Evolutionary conservation across 2,113 vertebrate genomes (phyloP).

Genomic region (Xenopus laevis): DNA sequence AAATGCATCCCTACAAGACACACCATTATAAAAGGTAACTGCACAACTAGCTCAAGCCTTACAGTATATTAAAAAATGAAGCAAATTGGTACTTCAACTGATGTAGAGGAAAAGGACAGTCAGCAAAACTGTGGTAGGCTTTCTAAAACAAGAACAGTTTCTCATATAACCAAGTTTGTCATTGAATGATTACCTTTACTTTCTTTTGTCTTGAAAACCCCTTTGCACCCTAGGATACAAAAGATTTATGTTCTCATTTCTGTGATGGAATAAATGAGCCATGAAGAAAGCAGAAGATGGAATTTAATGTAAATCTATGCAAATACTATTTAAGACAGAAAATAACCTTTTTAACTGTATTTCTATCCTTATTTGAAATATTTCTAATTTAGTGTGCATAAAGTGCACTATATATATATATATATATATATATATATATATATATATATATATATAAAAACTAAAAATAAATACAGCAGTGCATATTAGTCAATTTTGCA

Average conservation of each 20-base stretch:
- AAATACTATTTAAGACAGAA: background rate
- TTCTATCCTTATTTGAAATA: too few species aligned
- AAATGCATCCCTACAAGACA: background rate
- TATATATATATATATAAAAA: too few species aligned
- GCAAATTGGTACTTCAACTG: background rate
- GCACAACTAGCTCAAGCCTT: too few species aligned
- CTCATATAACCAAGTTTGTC: slow-evolving; percentile 3
- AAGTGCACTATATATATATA: too few species aligned
- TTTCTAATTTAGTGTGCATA: too few species aligned
- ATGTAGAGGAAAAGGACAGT: background rate
- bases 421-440: too few species aligned
- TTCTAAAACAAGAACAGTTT: background rate
- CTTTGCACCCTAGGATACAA: background rate
- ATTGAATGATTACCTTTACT: slow-evolving; percentile 3
- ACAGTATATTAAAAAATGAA: background rate
- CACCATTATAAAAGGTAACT: too few species aligned
- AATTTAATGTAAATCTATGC: slow-evolving; percentile 1
- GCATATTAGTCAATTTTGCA: too few species aligned
- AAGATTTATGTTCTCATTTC: slow-evolving; percentile 3
- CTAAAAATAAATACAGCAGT: too few species aligned
- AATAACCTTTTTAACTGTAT: background rate
- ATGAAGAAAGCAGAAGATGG: background rate
- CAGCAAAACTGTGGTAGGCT: background rate
- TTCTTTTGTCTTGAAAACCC: background rate
- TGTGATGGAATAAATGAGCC: slow-evolving; percentile 3